Conservation (phyloP, 2,797 vertebrate genomes). For the Bufotes viridis region DNA sequence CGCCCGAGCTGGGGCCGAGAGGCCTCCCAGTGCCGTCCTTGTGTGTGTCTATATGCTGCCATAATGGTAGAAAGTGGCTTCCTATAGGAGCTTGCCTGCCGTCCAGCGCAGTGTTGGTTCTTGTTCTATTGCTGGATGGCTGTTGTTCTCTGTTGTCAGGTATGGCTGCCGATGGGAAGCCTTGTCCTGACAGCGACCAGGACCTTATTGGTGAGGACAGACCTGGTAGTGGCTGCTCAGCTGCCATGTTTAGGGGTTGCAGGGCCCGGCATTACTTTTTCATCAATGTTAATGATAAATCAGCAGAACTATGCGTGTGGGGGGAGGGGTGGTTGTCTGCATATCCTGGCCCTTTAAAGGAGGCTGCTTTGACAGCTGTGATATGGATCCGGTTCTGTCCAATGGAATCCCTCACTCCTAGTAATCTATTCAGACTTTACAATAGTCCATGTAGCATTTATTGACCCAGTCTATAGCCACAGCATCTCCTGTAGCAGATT, state of each 20-base stretch:
- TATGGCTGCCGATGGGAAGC: background rate
- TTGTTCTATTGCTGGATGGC: background rate
- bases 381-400: background rate
- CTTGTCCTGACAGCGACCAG: background rate
- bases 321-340: background rate
- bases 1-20: background rate
- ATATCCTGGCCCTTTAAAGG: background rate
- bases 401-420: background rate
- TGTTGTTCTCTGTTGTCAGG: conserved; percentile 21
- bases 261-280: background rate
- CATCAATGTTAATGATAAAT: background rate
- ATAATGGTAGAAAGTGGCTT: background rate
- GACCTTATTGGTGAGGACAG: background rate
- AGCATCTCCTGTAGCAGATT: background rate
- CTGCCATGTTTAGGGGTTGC: background rate
- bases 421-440: background rate
- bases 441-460: background rate
- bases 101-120: background rate
- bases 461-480: too few species aligned
- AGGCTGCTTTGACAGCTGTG: background rate
- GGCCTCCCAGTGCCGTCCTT: background rate
- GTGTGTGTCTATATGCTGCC: background rate
- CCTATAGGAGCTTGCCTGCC: background rate
- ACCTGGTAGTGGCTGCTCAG: background rate
- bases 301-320: background rate